phyloP scores from a whole-genome alignment of 2,888 invertebrate genomes.

The Leistus spinibarbis region DNA sequence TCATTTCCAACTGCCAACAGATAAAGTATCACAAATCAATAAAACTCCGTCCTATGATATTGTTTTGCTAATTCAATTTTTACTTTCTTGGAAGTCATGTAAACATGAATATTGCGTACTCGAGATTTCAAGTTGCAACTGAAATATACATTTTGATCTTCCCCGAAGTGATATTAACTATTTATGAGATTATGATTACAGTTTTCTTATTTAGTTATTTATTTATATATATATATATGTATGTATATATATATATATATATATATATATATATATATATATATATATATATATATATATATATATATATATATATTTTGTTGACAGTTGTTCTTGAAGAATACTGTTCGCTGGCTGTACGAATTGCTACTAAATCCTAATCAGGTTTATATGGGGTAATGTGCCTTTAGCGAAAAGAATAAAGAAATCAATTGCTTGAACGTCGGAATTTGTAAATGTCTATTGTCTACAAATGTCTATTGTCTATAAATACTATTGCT shows the following conservation, averaged over 20 bases:
- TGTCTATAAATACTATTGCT: too few species aligned
- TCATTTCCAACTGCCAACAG: neutral
- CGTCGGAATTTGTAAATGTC: slow-evolving; percentile 6
- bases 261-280: too few species aligned
- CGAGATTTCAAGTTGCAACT: too few species aligned
- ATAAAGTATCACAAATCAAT: neutral
- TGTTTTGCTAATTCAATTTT: too few species aligned
- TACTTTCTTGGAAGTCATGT: too few species aligned
- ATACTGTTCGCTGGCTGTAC: slow-evolving; percentile 16
- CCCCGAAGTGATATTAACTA: too few species aligned
- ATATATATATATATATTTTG: slow-evolving; percentile 18
- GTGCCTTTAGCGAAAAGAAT: neutral
- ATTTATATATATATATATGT: too few species aligned
- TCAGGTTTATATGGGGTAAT: slow-evolving; percentile 17
- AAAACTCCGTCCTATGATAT: neutral
- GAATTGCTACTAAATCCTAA: slow-evolving; percentile 31
- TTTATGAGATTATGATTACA: too few species aligned
- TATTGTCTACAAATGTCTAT: slow-evolving; percentile 15
- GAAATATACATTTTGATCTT: neutral
- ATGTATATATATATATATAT: too few species aligned
- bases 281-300: too few species aligned
- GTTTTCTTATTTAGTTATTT: too few species aligned
- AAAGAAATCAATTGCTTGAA: neutral
- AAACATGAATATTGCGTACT: too few species aligned
- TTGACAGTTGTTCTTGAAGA: slow-evolving; percentile 28